Conservation (phyloP, 2,113 vertebrate genomes). For the Alethe castanea region DNA sequence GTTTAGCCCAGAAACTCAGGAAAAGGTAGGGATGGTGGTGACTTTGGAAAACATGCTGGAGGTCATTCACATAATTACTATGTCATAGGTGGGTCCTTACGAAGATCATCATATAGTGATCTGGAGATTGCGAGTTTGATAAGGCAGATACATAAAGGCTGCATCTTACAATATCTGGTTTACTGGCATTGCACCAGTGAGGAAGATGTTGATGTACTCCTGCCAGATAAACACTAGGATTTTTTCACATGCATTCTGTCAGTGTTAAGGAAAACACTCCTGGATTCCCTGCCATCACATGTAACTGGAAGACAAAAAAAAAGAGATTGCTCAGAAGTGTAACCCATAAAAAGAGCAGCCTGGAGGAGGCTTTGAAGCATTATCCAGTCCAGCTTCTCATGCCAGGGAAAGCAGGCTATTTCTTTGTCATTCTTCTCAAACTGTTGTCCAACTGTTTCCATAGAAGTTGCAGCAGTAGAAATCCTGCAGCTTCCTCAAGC, state of each 20-base stretch:
- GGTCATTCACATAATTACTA: background rate
- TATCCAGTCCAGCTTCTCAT: background rate
- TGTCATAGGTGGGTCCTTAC: background rate
- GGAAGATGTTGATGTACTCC: background rate
- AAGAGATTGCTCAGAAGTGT: background rate
- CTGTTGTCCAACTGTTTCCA: background rate
- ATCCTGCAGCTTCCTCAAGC: background rate
- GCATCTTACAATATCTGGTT: background rate
- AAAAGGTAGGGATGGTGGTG: background rate
- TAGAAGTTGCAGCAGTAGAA: background rate
- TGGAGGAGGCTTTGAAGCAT: background rate
- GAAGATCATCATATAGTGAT: background rate
- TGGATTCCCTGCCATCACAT: background rate
- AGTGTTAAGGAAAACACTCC: background rate
- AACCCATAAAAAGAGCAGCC: background rate
- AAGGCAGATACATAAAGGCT: background rate
- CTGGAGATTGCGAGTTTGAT: background rate
- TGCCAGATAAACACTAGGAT: background rate
- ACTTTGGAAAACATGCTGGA: background rate
- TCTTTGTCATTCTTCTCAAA: background rate
- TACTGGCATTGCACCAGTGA: background rate
- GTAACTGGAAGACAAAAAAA: background rate
- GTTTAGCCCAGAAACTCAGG: background rate
- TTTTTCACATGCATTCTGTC: background rate
- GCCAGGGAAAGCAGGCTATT: background rate